Base-by-base conservation (phyloP, 2,888 invertebrate species). In the Stegophylla sp. region DNA sequence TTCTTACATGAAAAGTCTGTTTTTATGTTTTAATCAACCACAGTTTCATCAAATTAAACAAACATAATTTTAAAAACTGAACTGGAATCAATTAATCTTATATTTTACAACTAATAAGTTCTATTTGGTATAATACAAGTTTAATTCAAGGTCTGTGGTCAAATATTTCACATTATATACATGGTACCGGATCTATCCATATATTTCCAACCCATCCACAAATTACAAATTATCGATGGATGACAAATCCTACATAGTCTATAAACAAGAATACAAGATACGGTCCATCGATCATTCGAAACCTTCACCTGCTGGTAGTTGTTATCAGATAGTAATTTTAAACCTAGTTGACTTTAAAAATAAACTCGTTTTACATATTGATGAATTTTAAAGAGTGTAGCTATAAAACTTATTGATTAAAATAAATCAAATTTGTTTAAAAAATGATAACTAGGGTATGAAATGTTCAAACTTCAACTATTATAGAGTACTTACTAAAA, bases 171-270 rank as follows among this genome's bases (percentile, higher is more conserved):
- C n/a, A 53, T 28, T 64, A 41, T 41, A 64, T 26, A 15, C 41
- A 41, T 26, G 66, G 48, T 41, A 64, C 64, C 64, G 64, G 75
- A 75, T 75, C 51, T 61, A 64, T 23, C 56, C 26, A 20, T 20
- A 53, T 26, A 74, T 51, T 64, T 74, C 34, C 34, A 75, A 51
- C 63, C 63, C 2, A 51, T 75, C 34, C 23, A 75, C 43, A 66
- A 66, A 66, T 76, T 76, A 76, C 26, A 66, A 67, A 76, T 67
- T 66, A 76, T 67, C 43, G 56, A 76, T 76, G 76, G 76, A 76
- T 76, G 76, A 76, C 76, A 76, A 76, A 56, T 43, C 28, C n/a
- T n/a, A n/a, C n/a, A n/a, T n/a, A n/a, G n/a, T 66, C n/a, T 66
- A 56, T 56, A 66, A 76, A 66, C 26, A 66, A 66, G 64, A 67